phyloP scores from a whole-genome alignment of 2,888 invertebrate species.

The Amiota minor region DNA sequence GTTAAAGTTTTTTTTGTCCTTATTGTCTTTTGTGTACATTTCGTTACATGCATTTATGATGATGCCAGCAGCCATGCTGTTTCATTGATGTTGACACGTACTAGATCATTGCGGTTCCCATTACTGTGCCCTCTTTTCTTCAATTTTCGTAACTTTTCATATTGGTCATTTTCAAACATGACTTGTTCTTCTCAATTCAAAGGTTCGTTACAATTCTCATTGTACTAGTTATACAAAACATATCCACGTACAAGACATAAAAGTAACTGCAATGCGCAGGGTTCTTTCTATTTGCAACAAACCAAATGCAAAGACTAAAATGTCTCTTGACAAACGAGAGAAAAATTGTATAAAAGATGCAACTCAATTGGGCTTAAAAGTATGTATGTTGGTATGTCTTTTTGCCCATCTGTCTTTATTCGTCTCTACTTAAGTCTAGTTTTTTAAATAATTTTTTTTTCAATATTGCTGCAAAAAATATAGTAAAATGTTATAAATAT shows the following conservation, averaged over 20 bases:
- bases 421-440: no score
- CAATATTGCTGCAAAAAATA: no score
- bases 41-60: constrained; percentile 14
- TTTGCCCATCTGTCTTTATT: neutral
- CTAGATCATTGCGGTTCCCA: constrained; percentile 57
- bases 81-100: constrained; percentile 61
- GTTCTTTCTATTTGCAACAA: constrained; percentile 61
- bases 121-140: neutral
- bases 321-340: neutral
- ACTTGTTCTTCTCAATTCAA: no score
- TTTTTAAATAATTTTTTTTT: no score
- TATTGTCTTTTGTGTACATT: no score
- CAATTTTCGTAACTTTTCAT: neutral
- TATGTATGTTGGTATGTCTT: neutral
- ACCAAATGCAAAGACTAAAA: constrained; percentile 22
- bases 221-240: constrained; percentile 7
- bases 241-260: constrained; percentile 62
- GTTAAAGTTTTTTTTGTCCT: no score
- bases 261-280: constrained; percentile 66
- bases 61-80: constrained; percentile 23
- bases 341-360: neutral
- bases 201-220: neutral
- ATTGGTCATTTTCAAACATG: constrained; percentile 17
- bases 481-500: no score
- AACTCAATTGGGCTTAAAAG: neutral